Evolutionary conservation across 2,113 vertebrate genomes (phyloP).

Genomic region (Barnardius zonarius): DNA sequence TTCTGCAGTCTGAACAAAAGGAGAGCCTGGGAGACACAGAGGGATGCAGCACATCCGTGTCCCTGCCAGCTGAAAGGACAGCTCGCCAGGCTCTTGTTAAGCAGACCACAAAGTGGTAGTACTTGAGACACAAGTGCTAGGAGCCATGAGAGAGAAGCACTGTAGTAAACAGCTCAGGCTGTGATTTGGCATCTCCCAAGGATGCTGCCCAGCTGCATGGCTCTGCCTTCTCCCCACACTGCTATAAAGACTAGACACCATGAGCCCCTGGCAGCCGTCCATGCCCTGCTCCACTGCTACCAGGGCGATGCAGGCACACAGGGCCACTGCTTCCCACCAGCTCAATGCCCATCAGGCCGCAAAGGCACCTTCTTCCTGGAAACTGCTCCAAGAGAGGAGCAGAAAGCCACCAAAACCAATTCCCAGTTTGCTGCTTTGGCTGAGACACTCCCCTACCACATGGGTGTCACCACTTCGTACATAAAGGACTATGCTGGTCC

Average conservation of each 20-base stretch:
- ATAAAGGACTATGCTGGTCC: background rate
- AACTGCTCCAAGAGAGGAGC: background rate
- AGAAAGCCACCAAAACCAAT: background rate
- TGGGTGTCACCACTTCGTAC: background rate
- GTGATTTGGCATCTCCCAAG: background rate
- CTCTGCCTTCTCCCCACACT: background rate
- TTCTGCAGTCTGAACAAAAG: accelerated
- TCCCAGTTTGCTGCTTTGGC: background rate
- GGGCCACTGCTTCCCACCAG: background rate
- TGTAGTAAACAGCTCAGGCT: background rate
- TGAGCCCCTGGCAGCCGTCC: background rate
- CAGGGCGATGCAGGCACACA: background rate
- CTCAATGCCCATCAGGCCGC: background rate
- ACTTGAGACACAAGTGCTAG: constrained; percentile 32
- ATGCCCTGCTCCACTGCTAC: background rate
- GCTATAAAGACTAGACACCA: background rate
- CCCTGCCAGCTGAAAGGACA: constrained; percentile 6
- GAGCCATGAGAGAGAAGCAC: background rate
- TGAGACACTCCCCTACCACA: background rate
- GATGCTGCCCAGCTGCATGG: background rate
- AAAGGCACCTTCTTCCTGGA: background rate
- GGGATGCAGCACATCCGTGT: background rate
- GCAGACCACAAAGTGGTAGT: constrained; percentile 31
- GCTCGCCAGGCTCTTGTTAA: background rate
- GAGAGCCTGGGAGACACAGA: background rate